These are phyloP conservation scores for Eretmocerus hayati DNA, from an alignment of 2,888 invertebrate genomes.

Conservation along the genomic window DNA sequence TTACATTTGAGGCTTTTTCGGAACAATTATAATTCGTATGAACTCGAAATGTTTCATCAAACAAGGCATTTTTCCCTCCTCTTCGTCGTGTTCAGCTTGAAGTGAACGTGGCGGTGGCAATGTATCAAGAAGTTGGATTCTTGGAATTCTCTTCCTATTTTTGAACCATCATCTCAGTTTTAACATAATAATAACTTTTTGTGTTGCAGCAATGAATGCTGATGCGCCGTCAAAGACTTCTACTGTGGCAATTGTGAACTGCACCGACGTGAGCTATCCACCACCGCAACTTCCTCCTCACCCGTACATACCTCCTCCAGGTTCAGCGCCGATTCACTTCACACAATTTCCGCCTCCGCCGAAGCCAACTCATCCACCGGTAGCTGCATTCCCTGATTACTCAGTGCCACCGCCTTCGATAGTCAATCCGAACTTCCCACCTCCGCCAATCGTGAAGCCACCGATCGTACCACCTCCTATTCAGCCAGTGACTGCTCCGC, in stretches of 20 bases:
- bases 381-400: conserved; percentile 33
- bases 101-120: too few species aligned
- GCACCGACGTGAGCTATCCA: conserved; percentile 26
- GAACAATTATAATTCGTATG: too few species aligned
- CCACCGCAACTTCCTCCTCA: conserved; percentile 40
- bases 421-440: conserved; percentile 15
- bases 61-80: too few species aligned
- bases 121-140: too few species aligned
- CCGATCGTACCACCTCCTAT: conserved; percentile 3
- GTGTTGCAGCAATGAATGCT: conserved; percentile 38
- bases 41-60: too few species aligned
- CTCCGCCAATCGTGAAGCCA: conserved; percentile 10
- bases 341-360: conserved; percentile 32
- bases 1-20: too few species aligned
- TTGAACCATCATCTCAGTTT: too few species aligned
- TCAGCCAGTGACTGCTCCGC: conserved; percentile 20
- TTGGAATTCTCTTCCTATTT: too few species aligned
- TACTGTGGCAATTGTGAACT: conserved; percentile 30
- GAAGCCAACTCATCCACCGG: conserved; percentile 29
- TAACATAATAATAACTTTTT: too few species aligned
- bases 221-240: conserved; percentile 39
- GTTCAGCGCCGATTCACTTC: conserved; percentile 38
- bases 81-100: too few species aligned
- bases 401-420: conserved; percentile 19
- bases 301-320: conserved; percentile 43